These are phyloP conservation scores for Fratercula arctica DNA, from an alignment of 2,797 vertebrate species.

Conservation along the genomic window DNA sequence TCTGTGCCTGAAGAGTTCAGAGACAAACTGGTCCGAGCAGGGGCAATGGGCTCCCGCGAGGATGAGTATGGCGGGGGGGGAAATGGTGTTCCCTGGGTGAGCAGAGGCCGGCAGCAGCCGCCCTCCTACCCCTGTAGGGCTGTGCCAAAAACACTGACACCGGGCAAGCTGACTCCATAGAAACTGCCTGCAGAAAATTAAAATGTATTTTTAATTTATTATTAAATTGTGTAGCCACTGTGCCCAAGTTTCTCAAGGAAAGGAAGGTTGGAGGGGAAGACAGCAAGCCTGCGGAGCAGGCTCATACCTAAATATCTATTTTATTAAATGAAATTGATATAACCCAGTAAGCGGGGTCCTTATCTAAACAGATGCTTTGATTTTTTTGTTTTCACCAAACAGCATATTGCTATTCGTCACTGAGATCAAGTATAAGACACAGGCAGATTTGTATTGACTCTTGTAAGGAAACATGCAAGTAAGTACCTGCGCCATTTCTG, in stretches of 20 bases:
- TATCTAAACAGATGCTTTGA: not conserved
- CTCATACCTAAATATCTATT: not conserved
- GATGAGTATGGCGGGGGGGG: rapidly evolving
- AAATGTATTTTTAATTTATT: not conserved
- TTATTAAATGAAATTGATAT: not conserved
- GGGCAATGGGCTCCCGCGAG: not conserved
- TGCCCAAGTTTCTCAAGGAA: not conserved
- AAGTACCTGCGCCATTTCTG: not conserved
- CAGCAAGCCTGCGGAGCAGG: not conserved
- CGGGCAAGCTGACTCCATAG: rapidly evolving
- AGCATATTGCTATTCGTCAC: slow-evolving; percentile 76
- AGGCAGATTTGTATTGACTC: slow-evolving; percentile 75
- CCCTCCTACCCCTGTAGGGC: not conserved
- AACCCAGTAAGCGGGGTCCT: not conserved
- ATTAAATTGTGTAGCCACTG: not conserved
- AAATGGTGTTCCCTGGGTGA: no score
- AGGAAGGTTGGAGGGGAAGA: not conserved
- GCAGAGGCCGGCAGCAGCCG: not conserved
- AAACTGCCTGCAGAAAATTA: not conserved
- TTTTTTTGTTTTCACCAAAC: not conserved
- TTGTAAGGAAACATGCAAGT: slow-evolving; percentile 84
- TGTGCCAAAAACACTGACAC: not conserved
- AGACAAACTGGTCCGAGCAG: not conserved
- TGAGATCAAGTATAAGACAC: slow-evolving; percentile 61
- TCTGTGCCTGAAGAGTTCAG: rapidly evolving